Conservation (phyloP, 2,888 invertebrate genomes). For the Oasisia sp. region DNA sequence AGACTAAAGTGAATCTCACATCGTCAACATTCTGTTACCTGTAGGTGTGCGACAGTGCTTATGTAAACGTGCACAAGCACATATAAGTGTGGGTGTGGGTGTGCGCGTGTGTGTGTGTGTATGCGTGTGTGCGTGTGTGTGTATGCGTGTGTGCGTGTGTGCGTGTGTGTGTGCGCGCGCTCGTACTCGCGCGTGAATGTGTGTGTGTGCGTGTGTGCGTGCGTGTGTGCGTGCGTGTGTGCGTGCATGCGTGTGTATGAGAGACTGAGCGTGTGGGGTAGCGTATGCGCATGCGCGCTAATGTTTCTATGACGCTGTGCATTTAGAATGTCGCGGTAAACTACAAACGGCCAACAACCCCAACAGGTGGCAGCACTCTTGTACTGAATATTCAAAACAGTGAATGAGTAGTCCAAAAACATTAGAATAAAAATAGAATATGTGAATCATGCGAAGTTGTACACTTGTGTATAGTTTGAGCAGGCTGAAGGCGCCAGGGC, state of each 20-base stretch:
- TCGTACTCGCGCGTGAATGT: neutral
- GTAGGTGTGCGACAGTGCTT: too few species aligned
- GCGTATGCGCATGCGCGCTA: neutral
- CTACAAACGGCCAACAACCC: neutral
- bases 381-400: neutral
- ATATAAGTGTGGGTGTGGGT: too few species aligned
- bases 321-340: neutral
- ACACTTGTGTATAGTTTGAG: neutral
- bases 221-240: neutral
- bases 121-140: neutral
- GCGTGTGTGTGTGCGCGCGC: neutral
- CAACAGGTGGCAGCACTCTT: neutral
- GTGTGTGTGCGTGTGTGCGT: neutral
- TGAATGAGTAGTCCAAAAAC: neutral
- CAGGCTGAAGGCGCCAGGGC: too few species aligned
- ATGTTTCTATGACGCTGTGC: too few species aligned
- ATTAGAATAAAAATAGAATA: neutral
- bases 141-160: neutral
- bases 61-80: too few species aligned
- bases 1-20: too few species aligned
- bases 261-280: neutral
- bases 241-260: neutral
- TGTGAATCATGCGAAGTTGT: neutral
- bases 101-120: too few species aligned
- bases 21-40: neutral